Conservation (phyloP, 1,140 invertebrate genomes). For the Penaeus vannamei region DNA sequence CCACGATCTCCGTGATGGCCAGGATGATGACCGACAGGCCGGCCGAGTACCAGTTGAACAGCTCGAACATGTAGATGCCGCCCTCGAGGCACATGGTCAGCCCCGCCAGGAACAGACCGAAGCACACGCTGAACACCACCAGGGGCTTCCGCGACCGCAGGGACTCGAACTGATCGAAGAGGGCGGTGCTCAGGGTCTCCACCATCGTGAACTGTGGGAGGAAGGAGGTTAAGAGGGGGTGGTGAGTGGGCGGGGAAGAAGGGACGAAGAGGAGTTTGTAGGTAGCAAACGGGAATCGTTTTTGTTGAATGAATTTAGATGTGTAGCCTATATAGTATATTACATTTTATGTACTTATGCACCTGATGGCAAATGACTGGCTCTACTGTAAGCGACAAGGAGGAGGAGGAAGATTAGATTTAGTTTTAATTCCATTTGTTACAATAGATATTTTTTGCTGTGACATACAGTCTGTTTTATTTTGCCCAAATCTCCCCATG, state of each 20-base stretch:
- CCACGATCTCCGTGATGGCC: constrained; percentile 51
- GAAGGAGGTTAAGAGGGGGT: constrained; percentile 12
- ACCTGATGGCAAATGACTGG: too few species aligned
- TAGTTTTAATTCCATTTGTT: too few species aligned
- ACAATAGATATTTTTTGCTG: too few species aligned
- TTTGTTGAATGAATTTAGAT: constrained; percentile 66
- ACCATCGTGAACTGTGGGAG: constrained; percentile 80
- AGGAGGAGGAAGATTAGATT: too few species aligned
- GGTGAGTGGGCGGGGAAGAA: background rate
- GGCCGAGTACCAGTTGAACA: constrained; percentile 75
- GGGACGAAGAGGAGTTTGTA: constrained; percentile 35
- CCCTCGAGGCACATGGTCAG: constrained; percentile 78
- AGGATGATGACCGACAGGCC: constrained; percentile 61
- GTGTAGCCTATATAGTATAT: background rate
- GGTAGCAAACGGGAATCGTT: background rate
- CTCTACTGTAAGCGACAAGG: too few species aligned
- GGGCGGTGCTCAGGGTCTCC: constrained; percentile 86
- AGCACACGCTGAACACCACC: constrained; percentile 79
- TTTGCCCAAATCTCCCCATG: too few species aligned
- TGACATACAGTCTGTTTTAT: too few species aligned
- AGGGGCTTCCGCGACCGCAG: constrained; percentile 75
- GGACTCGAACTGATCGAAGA: constrained; percentile 82
- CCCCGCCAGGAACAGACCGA: constrained; percentile 83
- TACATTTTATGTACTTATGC: background rate
- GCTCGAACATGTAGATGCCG: constrained; percentile 95